Conservation (phyloP, 2,113 vertebrate genomes). For the Ctenodactylus gundi region DNA sequence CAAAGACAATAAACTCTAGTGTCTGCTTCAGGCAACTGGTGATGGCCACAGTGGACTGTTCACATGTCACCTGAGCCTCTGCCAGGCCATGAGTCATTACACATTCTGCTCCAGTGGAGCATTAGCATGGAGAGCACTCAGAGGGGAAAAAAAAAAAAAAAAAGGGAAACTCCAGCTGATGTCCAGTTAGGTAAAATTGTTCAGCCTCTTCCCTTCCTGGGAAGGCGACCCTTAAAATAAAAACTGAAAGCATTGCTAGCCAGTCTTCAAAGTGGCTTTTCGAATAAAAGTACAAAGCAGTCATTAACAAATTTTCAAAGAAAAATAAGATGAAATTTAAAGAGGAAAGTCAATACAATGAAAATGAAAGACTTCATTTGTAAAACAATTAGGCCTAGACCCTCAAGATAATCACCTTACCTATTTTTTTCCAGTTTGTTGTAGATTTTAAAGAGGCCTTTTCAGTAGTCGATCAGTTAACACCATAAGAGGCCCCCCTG, state of each 20-base stretch:
- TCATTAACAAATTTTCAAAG: slow-evolving; percentile 21
- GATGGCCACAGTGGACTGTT: not conserved
- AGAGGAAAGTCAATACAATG: not conserved
- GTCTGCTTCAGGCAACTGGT: slow-evolving; percentile 35
- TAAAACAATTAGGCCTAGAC: not conserved
- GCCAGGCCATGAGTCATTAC: slow-evolving; percentile 52
- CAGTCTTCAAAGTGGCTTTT: slow-evolving; percentile 38
- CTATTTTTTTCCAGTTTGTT: not conserved
- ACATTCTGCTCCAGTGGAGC: not conserved
- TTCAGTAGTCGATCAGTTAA: not conserved
- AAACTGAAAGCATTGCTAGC: slow-evolving; percentile 12
- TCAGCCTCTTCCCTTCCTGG: slow-evolving; percentile 16
- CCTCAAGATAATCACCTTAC: not conserved
- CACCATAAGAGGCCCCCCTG: not conserved
- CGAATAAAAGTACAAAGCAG: not conserved
- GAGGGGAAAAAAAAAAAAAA: not conserved
- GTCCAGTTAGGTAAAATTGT: not conserved
- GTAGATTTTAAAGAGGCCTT: not conserved
- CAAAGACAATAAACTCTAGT: slow-evolving; percentile 60
- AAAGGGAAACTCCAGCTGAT: not conserved
- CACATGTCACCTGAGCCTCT: slow-evolving; percentile 47
- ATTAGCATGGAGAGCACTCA: not conserved
- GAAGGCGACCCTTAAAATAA: slow-evolving; percentile 47
- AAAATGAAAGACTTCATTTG: not conserved
- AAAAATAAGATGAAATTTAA: slow-evolving; percentile 38